A percentile compares a stretch with the other conserved stretches of the same genome.
Conservation (phyloP, 2,888 invertebrate genomes). For the Nasonovia ribisnigri region DNA sequence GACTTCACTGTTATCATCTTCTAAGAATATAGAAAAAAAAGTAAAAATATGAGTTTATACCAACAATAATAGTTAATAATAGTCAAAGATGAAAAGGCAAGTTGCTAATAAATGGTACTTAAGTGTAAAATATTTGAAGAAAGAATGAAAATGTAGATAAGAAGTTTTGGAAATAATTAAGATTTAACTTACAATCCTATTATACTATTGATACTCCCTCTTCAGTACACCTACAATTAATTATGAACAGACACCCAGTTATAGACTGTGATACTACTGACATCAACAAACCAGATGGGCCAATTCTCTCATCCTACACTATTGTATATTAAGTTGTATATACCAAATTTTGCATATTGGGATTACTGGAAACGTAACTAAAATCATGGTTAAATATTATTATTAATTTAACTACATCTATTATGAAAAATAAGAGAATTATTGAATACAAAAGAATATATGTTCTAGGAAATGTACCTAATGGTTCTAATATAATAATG, state of each 20-base stretch:
- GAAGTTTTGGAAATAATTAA: conserved; percentile 51
- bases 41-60: not conserved
- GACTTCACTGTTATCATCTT: conserved; percentile 76
- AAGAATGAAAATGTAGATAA: conserved; percentile 39
- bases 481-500: not conserved
- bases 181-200: conserved; percentile 49
- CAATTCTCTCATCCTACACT: conserved; percentile 49
- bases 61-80: not conserved
- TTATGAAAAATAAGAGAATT: conserved; percentile 8
- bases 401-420: conserved; percentile 30
- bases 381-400: conserved; percentile 48
- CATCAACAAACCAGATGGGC: conserved; percentile 49
- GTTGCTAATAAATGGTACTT: conserved; percentile 7
- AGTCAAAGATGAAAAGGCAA: conserved; percentile 27
- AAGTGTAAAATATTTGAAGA: conserved; percentile 26
- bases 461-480: not conserved
- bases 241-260: conserved; percentile 47
- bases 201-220: conserved; percentile 25
- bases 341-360: conserved; percentile 38
- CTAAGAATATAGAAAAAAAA: conserved; percentile 69
- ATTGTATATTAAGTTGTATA: conserved; percentile 41
- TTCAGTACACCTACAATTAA: conserved; percentile 34
- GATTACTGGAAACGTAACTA: conserved; percentile 44
- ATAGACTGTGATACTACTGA: conserved; percentile 52
- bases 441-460: too few relatives aligned